These are phyloP conservation scores for Odontophorus gujanensis DNA, from an alignment of 2,113 vertebrate species.

Conservation along the genomic window DNA sequence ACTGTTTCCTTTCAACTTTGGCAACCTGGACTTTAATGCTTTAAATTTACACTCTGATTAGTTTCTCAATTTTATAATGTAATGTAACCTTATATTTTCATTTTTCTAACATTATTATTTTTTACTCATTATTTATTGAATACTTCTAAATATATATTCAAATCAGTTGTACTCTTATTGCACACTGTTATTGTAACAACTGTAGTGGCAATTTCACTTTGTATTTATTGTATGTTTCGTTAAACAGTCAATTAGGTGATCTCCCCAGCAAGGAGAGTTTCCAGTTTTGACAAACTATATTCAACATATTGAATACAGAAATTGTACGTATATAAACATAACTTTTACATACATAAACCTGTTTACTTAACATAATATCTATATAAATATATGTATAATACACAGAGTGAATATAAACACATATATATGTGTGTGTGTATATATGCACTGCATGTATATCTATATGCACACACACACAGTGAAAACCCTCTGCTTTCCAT, in stretches of 20 bases:
- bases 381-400: background rate
- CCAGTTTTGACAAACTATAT: background rate
- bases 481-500: background rate
- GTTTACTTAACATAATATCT: background rate
- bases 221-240: background rate
- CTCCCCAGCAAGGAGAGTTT: background rate
- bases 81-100: background rate
- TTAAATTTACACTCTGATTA: background rate
- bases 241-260: background rate
- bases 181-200: background rate
- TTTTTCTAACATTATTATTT: background rate
- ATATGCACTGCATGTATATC: too few relatives aligned
- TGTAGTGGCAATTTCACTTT: background rate
- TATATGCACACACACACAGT: background rate
- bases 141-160: background rate
- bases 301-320: background rate
- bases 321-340: background rate
- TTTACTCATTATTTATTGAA: background rate
- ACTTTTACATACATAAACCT: background rate
- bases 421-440: too few relatives aligned
- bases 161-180: background rate
- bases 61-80: background rate
- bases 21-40: background rate
- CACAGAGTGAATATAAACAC: too few relatives aligned
- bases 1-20: background rate